Conservation (phyloP, 30 jellyfish, hydroid and myxozoan species). For the Turritopsis rubra region DNA sequence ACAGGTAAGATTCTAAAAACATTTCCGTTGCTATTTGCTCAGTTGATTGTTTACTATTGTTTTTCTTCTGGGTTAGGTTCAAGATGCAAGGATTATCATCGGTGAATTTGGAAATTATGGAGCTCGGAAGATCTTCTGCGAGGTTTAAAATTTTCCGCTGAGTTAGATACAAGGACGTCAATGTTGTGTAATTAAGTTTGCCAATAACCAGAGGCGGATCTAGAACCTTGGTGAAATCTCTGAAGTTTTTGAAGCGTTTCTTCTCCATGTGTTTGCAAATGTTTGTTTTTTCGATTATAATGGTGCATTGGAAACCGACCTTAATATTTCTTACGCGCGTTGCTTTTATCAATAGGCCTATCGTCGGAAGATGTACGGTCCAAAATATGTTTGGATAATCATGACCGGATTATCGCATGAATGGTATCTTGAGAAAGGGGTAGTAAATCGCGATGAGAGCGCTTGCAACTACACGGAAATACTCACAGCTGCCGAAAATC, state of each 20-base stretch:
- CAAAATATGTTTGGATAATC: constrained; percentile 62
- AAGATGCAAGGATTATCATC: constrained; percentile 61
- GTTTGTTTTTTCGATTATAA: too few relatives aligned
- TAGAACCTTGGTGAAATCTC: too few relatives aligned
- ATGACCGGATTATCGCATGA: constrained; percentile 28
- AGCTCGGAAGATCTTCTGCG: constrained; percentile 73
- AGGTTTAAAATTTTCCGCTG: constrained; percentile 27
- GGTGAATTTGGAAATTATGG: constrained; percentile 59
- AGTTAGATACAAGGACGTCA: too few relatives aligned
- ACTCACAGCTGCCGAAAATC: constrained; percentile 58
- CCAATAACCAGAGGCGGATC: too few relatives aligned
- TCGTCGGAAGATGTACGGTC: constrained; percentile 64
- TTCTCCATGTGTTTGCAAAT: too few relatives aligned
- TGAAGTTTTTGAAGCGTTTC: too few relatives aligned
- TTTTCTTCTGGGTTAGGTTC: too few relatives aligned
- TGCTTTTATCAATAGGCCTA: constrained; percentile 51
- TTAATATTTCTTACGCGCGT: too few relatives aligned
- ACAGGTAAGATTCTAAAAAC: constrained; percentile 51
- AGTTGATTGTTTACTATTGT: too few relatives aligned
- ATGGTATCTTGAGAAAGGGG: constrained; percentile 40
- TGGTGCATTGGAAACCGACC: too few relatives aligned
- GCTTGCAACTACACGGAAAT: constrained; percentile 49
- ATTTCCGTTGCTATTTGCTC: too few relatives aligned
- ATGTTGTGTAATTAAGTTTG: too few relatives aligned
- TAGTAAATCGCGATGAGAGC: not conserved